phyloP scores from a whole-genome alignment of 2,888 invertebrate species.

The Trimorus sp. region DNA sequence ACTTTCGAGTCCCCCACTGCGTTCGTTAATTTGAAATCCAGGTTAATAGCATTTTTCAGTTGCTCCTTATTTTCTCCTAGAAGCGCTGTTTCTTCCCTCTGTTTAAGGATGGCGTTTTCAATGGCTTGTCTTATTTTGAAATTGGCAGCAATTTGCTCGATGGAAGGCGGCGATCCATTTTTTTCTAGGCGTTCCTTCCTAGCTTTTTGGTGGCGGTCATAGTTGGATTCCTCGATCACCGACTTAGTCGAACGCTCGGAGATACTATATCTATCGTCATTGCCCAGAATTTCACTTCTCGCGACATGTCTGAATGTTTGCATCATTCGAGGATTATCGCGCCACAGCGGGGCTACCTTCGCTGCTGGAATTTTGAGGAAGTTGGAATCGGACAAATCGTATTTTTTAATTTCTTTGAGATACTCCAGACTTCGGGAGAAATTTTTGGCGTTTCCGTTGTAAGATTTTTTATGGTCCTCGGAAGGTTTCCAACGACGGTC shows the following conservation, averaged over 20 bases:
- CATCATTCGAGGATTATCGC: constrained; percentile 73
- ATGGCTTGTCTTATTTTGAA: constrained; percentile 77
- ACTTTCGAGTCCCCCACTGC: constrained; percentile 11
- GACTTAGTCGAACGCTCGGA: constrained; percentile 77
- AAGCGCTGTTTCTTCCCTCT: constrained; percentile 76
- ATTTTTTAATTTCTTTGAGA: constrained; percentile 71
- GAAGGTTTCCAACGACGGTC: constrained; percentile 74
- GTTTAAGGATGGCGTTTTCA: constrained; percentile 78
- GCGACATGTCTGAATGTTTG: constrained; percentile 74
- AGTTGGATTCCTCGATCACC: constrained; percentile 75
- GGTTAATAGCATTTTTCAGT: constrained; percentile 26
- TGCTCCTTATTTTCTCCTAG: constrained; percentile 65
- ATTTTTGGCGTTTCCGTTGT: constrained; percentile 69
- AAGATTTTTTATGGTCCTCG: constrained; percentile 68
- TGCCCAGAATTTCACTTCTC: constrained; percentile 76
- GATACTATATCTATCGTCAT: constrained; percentile 74
- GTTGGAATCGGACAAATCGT: constrained; percentile 66
- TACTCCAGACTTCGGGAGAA: constrained; percentile 72
- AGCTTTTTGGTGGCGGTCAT: constrained; percentile 64
- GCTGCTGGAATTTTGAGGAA: constrained; percentile 20
- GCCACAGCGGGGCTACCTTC: constrained; percentile 71
- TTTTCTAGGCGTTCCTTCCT: constrained; percentile 27
- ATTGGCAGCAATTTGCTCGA: constrained; percentile 68
- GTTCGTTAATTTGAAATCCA: not conserved
- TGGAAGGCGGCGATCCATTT: not conserved